Percentiles rank a stretch among this genome's conserved stretches.
phyloP scores from a whole-genome alignment of 2,888 invertebrate genomes.

The Allophyes oxyacanthae region DNA sequence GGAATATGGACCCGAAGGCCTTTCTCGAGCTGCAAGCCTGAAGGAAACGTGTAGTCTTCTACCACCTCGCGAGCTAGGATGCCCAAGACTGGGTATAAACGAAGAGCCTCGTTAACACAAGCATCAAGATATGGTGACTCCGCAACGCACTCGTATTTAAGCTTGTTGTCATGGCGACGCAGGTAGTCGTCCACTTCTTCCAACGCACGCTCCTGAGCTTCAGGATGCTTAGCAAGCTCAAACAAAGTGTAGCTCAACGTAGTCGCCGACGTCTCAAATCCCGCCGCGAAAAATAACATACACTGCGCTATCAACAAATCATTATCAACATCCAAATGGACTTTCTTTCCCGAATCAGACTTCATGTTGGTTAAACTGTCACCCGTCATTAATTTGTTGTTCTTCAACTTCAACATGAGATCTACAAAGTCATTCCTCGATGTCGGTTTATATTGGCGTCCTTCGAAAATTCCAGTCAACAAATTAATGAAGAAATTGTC shows the following conservation, averaged over 20 bases:
- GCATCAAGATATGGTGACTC: conserved; percentile 69
- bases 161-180: conserved; percentile 54
- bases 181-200: conserved; percentile 69
- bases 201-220: conserved; percentile 59
- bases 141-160: conserved; percentile 63
- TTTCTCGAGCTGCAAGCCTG: conserved; percentile 68
- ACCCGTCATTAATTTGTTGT: conserved; percentile 63
- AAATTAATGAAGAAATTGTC: conserved; percentile 64
- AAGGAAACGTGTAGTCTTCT: conserved; percentile 71
- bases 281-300: conserved; percentile 81
- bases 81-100: conserved; percentile 74
- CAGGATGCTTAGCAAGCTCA: conserved; percentile 68
- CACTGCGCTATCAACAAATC: conserved; percentile 87
- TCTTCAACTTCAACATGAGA: conserved; percentile 65
- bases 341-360: conserved; percentile 53
- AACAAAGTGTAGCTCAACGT: conserved; percentile 64
- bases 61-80: conserved; percentile 71
- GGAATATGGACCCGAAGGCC: conserved; percentile 76
- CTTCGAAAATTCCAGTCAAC: conserved; percentile 62
- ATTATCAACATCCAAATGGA: conserved; percentile 69
- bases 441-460: conserved; percentile 62
- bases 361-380: conserved; percentile 67
- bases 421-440: conserved; percentile 73
- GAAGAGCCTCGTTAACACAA: conserved; percentile 69
- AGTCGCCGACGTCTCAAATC: conserved; percentile 72